phyloP scores from a whole-genome alignment of 2,797 vertebrate species.

The Oreochromis mossambicus region DNA sequence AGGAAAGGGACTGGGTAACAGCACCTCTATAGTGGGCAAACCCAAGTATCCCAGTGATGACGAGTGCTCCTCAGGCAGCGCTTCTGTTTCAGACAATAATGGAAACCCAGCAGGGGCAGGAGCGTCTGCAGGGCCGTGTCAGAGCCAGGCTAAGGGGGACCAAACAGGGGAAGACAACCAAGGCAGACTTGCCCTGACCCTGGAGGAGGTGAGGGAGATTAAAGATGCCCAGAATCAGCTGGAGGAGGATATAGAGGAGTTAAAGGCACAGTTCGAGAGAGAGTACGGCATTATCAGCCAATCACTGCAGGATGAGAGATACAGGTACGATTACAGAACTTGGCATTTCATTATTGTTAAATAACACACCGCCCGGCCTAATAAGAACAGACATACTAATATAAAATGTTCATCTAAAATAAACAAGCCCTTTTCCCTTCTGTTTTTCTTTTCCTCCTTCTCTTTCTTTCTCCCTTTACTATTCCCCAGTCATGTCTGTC shows the following conservation, averaged over 20 bases:
- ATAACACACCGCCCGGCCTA: neutral
- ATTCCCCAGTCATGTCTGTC: too few relatives aligned
- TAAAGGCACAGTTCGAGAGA: constrained; percentile 85
- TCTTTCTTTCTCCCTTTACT: too few relatives aligned
- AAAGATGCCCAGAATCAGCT: constrained; percentile 85
- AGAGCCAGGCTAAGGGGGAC: constrained; percentile 72
- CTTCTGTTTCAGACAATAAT: constrained; percentile 90
- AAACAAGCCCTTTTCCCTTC: too few relatives aligned
- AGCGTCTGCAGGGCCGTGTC: constrained; percentile 44
- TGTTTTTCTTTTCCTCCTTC: too few relatives aligned
- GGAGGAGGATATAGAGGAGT: constrained; percentile 84
- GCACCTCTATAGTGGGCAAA: constrained; percentile 85
- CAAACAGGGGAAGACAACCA: constrained; percentile 62
- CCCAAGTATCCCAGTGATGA: constrained; percentile 91
- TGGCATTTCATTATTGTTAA: neutral
- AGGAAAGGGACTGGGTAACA: constrained; percentile 83
- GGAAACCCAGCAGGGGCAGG: constrained; percentile 74
- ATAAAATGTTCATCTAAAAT: neutral
- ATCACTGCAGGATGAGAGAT: constrained; percentile 89
- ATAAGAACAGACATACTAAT: neutral
- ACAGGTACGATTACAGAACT: constrained; percentile 76
- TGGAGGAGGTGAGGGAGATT: constrained; percentile 87
- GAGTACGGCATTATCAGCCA: constrained; percentile 86
- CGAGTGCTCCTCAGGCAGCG: constrained; percentile 87
- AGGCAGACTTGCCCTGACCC: constrained; percentile 71